These are phyloP conservation scores for Calcarius lapponicus DNA, from an alignment of 2,797 vertebrate genomes.

Conservation along the genomic window DNA sequence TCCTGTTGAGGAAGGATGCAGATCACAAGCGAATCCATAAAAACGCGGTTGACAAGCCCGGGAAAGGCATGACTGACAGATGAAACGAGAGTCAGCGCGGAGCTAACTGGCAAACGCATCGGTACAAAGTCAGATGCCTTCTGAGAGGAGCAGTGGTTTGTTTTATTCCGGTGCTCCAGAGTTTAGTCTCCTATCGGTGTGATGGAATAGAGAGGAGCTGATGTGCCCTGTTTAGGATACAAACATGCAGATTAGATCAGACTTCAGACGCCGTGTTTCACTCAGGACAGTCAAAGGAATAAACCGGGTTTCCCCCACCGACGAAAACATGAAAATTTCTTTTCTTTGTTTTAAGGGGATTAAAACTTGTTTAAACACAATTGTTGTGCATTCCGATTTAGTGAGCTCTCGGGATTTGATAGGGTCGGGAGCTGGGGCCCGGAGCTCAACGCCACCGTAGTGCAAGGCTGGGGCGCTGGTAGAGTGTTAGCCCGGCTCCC, in stretches of 20 bases:
- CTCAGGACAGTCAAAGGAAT: conserved; percentile 17
- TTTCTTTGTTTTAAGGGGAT: background rate
- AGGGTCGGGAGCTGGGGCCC: background rate
- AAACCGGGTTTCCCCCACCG: background rate
- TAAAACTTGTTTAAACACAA: background rate
- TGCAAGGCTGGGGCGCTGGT: background rate
- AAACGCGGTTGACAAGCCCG: conserved; percentile 79
- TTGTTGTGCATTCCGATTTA: background rate
- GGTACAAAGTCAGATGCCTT: conserved; percentile 81
- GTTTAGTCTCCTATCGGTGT: conserved; percentile 81
- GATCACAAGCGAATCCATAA: conserved; percentile 78
- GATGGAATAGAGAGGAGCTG: conserved; percentile 73
- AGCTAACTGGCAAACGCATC: conserved; percentile 82
- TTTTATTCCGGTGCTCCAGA: conserved; percentile 82
- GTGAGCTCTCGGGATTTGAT: background rate
- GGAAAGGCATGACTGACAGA: conserved; percentile 85
- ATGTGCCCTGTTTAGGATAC: conserved; percentile 85
- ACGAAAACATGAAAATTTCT: background rate
- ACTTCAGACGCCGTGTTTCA: conserved; percentile 73
- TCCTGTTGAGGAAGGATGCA: conserved; percentile 75
- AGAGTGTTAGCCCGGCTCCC: background rate
- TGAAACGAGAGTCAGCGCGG: conserved; percentile 82
- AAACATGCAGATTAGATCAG: conserved; percentile 83
- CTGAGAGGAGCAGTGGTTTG: conserved; percentile 79
- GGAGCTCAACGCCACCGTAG: background rate